phyloP scores from a whole-genome alignment of 2,113 vertebrate genomes.

The Arenaria interpres region DNA sequence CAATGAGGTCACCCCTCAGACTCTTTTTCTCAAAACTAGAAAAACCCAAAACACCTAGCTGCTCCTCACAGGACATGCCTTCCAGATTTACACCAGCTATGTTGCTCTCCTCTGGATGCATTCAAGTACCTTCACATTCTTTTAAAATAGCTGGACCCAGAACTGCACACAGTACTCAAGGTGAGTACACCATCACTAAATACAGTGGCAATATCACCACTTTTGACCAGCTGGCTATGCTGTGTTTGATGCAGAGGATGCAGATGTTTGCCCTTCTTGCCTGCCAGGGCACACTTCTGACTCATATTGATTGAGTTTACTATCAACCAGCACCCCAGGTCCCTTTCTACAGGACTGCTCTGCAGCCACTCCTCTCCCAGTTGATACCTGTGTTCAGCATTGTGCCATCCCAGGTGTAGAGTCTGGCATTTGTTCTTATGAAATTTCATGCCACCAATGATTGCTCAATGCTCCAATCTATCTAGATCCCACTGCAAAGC shows the following conservation, averaged over 20 bases:
- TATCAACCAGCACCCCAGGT: too few relatives aligned
- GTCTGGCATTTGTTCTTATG: neutral
- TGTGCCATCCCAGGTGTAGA: too few relatives aligned
- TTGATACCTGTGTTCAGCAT: neutral
- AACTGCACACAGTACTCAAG: neutral
- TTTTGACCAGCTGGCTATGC: neutral
- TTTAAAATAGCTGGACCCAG: neutral
- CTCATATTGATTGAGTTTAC: neutral
- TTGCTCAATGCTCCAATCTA: neutral
- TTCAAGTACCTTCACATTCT: neutral
- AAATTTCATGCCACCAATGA: neutral
- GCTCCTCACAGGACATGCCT: neutral
- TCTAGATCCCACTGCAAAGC: neutral
- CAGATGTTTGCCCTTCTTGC: neutral
- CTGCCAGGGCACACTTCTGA: neutral
- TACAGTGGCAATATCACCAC: neutral
- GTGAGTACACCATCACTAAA: neutral
- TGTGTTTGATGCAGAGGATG: neutral
- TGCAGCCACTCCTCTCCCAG: neutral
- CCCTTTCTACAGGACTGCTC: neutral
- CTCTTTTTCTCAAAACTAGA: neutral
- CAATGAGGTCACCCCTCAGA: neutral
- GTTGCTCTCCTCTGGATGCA: neutral
- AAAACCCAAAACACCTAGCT: neutral
- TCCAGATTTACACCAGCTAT: neutral